Evolutionary conservation across 2,113 vertebrate genomes (phyloP).

Genomic region (Solea senegalensis): DNA sequence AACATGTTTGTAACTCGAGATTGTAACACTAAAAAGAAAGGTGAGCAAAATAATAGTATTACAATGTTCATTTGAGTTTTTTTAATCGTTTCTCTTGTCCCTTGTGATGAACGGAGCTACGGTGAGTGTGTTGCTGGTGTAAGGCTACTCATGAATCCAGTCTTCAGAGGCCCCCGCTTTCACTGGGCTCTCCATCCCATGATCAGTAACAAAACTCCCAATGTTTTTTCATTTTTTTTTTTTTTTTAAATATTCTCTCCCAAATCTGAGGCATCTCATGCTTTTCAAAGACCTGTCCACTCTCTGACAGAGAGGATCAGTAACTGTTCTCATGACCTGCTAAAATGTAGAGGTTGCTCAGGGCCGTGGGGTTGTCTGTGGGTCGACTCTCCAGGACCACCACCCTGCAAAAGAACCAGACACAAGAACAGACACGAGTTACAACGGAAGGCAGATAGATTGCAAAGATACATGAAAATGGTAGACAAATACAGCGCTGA

Average conservation of each 20-base stretch:
- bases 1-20: constrained; percentile 36
- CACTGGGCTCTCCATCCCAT: constrained; percentile 27
- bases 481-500: too few species aligned
- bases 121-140: constrained; percentile 39
- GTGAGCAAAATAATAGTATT: constrained; percentile 28
- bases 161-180: constrained; percentile 14
- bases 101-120: constrained; percentile 4
- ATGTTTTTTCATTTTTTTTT: neutral
- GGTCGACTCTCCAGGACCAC: constrained; percentile 97
- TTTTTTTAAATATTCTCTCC: constrained; percentile 1
- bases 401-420: constrained; percentile 82
- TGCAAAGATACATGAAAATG: too few species aligned
- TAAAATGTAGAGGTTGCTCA: constrained; percentile 99
- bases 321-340: constrained; percentile 99
- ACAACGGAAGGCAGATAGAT: neutral
- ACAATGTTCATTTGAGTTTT: constrained; percentile 20
- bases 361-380: constrained; percentile 92
- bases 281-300: neutral
- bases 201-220: constrained; percentile 44
- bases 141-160: constrained; percentile 49
- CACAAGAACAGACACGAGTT: neutral
- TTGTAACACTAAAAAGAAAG: constrained; percentile 22
- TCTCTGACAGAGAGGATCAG: constrained; percentile 73
- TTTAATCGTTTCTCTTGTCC: neutral
- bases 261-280: neutral